Evolutionary conservation across 2,888 invertebrate genomes (phyloP).

Genomic region (Allolobophora icterica): DNA sequence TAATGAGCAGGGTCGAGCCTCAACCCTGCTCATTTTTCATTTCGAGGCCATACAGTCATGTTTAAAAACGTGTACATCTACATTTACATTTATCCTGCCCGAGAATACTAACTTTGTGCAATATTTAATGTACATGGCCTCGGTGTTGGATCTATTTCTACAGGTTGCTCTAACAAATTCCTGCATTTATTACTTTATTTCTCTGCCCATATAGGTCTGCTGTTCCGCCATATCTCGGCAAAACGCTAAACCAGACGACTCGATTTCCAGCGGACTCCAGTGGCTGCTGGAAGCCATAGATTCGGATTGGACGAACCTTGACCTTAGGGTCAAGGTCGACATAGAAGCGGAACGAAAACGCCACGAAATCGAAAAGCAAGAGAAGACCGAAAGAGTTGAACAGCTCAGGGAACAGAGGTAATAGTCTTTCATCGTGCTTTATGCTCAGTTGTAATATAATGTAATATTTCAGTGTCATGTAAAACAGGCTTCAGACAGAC

Average conservation of each 20-base stretch:
- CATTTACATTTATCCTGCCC: no score
- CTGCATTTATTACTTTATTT: neutral
- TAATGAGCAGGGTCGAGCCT: no score
- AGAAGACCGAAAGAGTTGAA: slow-evolving; percentile 65
- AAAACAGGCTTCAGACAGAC: no score
- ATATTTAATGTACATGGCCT: neutral
- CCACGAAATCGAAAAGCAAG: slow-evolving; percentile 69
- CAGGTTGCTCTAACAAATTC: neutral
- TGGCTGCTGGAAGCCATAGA: slow-evolving; percentile 77
- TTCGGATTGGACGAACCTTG: slow-evolving; percentile 72
- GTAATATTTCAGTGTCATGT: neutral
- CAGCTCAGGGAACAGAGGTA: slow-evolving; percentile 62
- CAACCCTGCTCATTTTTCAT: no score
- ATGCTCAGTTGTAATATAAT: neutral
- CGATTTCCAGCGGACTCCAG: slow-evolving; percentile 63
- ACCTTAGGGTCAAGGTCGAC: slow-evolving; percentile 73
- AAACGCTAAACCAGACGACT: neutral
- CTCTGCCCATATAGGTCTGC: neutral
- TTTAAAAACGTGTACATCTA: no score
- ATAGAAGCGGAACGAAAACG: slow-evolving; percentile 68
- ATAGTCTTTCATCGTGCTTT: neutral
- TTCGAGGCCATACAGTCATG: no score
- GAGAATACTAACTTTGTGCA: neutral
- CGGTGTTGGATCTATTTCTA: neutral
- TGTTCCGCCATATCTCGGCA: neutral